A percentile compares a stretch with the other conserved stretches of the same genome.
phyloP scores from a whole-genome alignment of 2,113 vertebrate species.

The Amazona guildingii region DNA sequence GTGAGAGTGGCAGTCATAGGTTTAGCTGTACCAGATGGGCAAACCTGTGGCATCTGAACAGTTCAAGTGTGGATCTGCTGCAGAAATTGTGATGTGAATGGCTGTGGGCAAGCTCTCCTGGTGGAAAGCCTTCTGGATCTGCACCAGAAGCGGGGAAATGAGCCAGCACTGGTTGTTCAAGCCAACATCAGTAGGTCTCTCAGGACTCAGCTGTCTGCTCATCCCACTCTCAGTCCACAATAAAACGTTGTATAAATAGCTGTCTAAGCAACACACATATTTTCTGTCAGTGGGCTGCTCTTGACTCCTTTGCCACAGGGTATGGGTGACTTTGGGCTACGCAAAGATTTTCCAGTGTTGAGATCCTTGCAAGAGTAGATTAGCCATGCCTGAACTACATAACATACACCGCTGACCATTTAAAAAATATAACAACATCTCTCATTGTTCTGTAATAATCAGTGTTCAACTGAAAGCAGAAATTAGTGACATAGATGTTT shows the following conservation, averaged over 20 bases:
- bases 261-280: neutral
- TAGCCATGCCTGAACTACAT: neutral
- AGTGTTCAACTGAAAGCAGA: neutral
- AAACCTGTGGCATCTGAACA: constrained; percentile 56
- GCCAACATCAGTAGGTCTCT: constrained; percentile 58
- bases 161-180: constrained; percentile 32
- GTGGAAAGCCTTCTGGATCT: constrained; percentile 64
- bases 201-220: constrained; percentile 53
- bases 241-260: constrained; percentile 32
- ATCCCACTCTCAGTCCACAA: neutral
- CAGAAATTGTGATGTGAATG: constrained; percentile 30
- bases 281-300: neutral
- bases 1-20: constrained; percentile 9
- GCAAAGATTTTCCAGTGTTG: neutral
- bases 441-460: neutral
- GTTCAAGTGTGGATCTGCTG: neutral
- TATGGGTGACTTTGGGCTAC: neutral
- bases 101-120: constrained; percentile 46
- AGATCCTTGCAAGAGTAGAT: neutral
- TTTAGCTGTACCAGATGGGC: constrained; percentile 48
- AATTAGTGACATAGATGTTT: neutral
- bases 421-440: neutral
- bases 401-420: neutral
- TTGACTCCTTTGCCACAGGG: neutral
- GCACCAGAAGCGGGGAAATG: constrained; percentile 50